A percentile compares a stretch with the other conserved stretches of the same genome.
Evolutionary conservation across 1,140 invertebrate species (phyloP).

Genomic region (Bacillus rossius): DNA sequence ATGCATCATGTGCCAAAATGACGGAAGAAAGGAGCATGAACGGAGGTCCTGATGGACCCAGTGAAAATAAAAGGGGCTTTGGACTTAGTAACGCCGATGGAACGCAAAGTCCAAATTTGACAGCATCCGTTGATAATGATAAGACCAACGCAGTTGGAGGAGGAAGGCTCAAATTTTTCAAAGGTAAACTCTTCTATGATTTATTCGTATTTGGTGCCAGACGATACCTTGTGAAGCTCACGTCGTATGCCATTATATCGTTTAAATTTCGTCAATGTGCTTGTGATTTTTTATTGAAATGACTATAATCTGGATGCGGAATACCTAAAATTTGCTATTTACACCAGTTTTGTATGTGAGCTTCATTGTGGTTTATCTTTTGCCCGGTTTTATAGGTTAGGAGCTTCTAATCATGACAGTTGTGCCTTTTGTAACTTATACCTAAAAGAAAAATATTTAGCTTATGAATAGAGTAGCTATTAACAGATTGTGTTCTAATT

Average conservation of each 20-base stretch:
- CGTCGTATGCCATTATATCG: background rate
- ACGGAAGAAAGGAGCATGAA: conserved; percentile 34
- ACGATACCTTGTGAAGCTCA: background rate
- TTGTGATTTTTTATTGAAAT: no score
- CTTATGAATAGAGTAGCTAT: no score
- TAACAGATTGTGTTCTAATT: no score
- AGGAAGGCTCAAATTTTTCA: conserved; percentile 53
- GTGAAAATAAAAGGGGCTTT: conserved; percentile 24
- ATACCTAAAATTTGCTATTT: no score
- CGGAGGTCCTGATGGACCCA: conserved; percentile 29
- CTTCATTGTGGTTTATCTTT: no score
- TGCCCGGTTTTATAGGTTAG: no score
- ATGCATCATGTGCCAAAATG: conserved; percentile 33
- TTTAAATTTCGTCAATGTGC: no score
- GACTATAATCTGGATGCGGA: no score
- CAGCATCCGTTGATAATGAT: conserved; percentile 12
- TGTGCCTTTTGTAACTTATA: no score
- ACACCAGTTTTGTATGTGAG: no score
- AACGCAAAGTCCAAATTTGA: conserved; percentile 20
- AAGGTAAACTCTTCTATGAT: conserved; percentile 37
- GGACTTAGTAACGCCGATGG: conserved; percentile 17
- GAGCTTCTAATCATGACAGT: no score
- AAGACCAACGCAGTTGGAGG: conserved; percentile 27
- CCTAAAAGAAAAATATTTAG: no score
- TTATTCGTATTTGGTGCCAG: background rate